A percentile compares a stretch with the other conserved stretches of the same genome.
phyloP scores from a whole-genome alignment of 1,140 invertebrate species.

The Zelostemma sp. region DNA sequence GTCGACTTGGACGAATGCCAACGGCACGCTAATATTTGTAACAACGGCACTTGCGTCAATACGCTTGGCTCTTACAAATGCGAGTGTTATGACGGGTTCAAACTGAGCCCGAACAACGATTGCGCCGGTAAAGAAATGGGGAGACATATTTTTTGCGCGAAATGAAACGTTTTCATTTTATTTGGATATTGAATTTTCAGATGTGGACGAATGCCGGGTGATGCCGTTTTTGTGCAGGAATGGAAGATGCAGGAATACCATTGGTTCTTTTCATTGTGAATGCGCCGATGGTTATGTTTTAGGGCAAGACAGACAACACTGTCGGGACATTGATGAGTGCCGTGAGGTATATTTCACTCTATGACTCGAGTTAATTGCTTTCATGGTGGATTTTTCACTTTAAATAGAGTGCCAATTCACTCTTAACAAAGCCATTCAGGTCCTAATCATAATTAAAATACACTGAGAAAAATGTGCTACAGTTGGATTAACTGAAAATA shows the following conservation, averaged over 20 bases:
- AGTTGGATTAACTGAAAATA: too few species aligned
- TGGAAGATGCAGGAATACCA: constrained; percentile 83
- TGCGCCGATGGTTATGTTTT: constrained; percentile 85
- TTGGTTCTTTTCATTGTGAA: constrained; percentile 86
- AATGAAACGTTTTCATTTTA: too few species aligned
- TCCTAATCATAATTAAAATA: too few species aligned
- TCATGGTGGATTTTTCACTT: too few species aligned
- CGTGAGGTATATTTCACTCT: constrained; percentile 75
- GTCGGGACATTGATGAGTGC: constrained; percentile 80
- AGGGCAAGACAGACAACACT: constrained; percentile 76
- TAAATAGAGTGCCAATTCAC: too few species aligned
- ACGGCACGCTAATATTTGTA: constrained; percentile 79
- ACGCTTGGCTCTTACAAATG: constrained; percentile 83
- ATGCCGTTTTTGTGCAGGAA: constrained; percentile 85
- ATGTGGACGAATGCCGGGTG: constrained; percentile 87
- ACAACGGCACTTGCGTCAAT: constrained; percentile 88
- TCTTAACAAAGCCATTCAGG: too few species aligned
- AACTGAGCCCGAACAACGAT: constrained; percentile 86
- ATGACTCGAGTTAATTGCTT: too few species aligned
- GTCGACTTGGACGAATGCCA: constrained; percentile 85
- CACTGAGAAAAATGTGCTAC: too few species aligned
- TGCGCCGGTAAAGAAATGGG: constrained; percentile 79
- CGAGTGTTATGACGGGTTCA: constrained; percentile 84
- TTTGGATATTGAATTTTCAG: constrained; percentile 71
- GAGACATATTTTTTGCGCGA: too few species aligned